phyloP scores from a whole-genome alignment of 1,140 invertebrate species.

The Diachasmimorpha longicaudata region DNA sequence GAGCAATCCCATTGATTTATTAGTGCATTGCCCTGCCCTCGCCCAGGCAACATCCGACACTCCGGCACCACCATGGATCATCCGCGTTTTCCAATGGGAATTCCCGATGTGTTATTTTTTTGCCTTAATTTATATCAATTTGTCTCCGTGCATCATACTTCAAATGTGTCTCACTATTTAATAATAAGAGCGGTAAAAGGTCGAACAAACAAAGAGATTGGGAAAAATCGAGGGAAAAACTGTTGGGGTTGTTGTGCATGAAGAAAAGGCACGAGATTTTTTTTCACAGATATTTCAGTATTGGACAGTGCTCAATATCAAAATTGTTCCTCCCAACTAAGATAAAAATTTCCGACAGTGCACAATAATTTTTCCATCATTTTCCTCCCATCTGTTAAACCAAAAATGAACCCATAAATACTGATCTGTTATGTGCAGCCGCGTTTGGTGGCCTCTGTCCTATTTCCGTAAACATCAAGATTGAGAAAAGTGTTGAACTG shows the following conservation, averaged over 20 bases:
- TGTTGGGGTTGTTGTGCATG: no score
- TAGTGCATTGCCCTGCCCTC: neutral
- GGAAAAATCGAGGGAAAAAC: neutral
- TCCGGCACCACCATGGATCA: conserved; percentile 6
- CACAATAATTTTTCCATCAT: no score
- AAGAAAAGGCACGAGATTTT: no score
- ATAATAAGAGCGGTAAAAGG: neutral
- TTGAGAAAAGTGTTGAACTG: neutral
- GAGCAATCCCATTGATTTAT: conserved; percentile 7
- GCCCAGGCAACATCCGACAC: neutral
- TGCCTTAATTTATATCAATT: conserved; percentile 8
- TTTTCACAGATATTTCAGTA: no score
- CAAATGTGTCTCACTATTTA: neutral
- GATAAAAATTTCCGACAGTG: no score
- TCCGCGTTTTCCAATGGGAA: neutral
- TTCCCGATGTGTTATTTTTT: neutral
- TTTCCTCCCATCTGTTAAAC: neutral
- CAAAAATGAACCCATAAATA: neutral
- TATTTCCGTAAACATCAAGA: conserved; percentile 2
- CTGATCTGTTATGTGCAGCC: neutral
- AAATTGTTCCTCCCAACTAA: no score
- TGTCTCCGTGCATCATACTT: neutral
- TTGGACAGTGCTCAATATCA: no score
- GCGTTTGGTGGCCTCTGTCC: neutral
- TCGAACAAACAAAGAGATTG: neutral